A percentile compares a stretch with the other conserved stretches of the same genome.
phyloP scores from a whole-genome alignment of 2,888 invertebrate species.

The Caenorhabditis sp. region DNA sequence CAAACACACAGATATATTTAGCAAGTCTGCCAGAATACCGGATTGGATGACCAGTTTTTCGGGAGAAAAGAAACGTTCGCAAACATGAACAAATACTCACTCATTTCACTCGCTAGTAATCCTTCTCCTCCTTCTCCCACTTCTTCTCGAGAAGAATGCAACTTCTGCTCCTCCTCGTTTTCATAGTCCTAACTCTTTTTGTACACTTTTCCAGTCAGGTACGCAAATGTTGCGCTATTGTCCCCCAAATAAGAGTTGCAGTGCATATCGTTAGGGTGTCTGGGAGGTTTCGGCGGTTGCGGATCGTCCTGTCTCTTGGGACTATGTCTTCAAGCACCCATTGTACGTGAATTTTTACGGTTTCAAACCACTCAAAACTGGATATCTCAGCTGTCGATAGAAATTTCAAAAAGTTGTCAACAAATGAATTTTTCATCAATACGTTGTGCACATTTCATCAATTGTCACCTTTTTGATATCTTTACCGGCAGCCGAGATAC shows the following conservation, averaged over 20 bases:
- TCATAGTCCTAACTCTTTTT: neutral
- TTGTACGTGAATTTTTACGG: conserved; percentile 14
- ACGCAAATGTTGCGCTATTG: neutral
- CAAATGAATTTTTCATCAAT: too few species aligned
- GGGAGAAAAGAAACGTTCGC: too few species aligned
- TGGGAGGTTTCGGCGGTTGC: conserved; percentile 59
- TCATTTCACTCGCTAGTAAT: too few species aligned
- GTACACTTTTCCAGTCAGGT: conserved; percentile 26
- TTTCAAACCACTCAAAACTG: too few species aligned
- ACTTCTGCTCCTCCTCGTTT: neutral
- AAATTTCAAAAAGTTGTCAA: too few species aligned
- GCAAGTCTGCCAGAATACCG: too few species aligned
- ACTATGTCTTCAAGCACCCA: conserved; percentile 49
- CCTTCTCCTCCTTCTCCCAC: neutral
- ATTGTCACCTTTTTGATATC: too few species aligned
- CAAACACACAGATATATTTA: neutral
- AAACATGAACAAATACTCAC: too few species aligned
- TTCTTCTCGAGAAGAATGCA: neutral
- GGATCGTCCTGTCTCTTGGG: conserved; percentile 58
- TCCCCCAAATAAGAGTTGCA: conserved; percentile 1
- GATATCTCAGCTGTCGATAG: too few species aligned
- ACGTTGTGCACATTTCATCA: too few species aligned
- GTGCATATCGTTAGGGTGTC: conserved; percentile 58
- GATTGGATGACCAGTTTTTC: neutral
- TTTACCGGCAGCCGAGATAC: too few species aligned